A percentile compares a stretch with the other conserved stretches of the same genome.
Conservation (phyloP, 1,140 invertebrate genomes). For the Drosophila pandora region DNA sequence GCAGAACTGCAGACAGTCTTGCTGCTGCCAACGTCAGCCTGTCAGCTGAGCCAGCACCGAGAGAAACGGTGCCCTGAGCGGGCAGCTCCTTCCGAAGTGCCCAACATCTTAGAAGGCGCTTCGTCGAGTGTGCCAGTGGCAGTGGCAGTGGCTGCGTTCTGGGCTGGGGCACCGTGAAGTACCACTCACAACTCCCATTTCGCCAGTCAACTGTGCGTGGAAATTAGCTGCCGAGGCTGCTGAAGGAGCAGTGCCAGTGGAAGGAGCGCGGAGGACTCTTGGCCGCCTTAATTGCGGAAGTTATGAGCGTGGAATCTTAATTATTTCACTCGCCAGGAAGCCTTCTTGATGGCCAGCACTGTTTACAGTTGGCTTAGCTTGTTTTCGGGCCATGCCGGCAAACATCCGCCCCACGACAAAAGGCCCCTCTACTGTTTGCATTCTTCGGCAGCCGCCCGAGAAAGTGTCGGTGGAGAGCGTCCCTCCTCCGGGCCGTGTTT, state of each 20-base stretch:
- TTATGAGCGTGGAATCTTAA: slow-evolving; percentile 82
- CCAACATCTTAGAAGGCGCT: not conserved
- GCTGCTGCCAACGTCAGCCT: slow-evolving; percentile 27
- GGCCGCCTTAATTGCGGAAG: slow-evolving; percentile 75
- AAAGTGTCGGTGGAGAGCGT: slow-evolving; percentile 73
- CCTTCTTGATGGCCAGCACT: slow-evolving; percentile 28
- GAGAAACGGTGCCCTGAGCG: not conserved
- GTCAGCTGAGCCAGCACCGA: slow-evolving; percentile 13
- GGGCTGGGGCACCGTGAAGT: slow-evolving; percentile 41
- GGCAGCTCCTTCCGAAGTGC: not conserved
- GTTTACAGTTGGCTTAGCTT: slow-evolving; percentile 60
- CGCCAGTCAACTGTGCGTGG: slow-evolving; percentile 72
- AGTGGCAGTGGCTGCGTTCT: slow-evolving; percentile 36
- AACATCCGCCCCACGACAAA: slow-evolving; percentile 52
- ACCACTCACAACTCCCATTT: slow-evolving; percentile 46
- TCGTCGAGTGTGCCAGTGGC: not conserved
- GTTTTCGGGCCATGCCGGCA: slow-evolving; percentile 34
- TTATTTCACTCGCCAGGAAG: slow-evolving; percentile 63
- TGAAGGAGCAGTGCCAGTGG: slow-evolving; percentile 5
- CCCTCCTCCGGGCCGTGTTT: slow-evolving; percentile 36
- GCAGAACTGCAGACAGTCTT: slow-evolving; percentile 19
- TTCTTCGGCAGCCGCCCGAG: slow-evolving; percentile 66
- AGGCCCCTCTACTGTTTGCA: slow-evolving; percentile 67
- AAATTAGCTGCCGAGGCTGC: slow-evolving; percentile 68
- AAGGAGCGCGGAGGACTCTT: slow-evolving; percentile 27